A percentile compares a stretch with the other conserved stretches of the same genome.
These are phyloP conservation scores for Chelonia mydas DNA, from an alignment of 2,797 vertebrate genomes.

Conservation along the genomic window DNA sequence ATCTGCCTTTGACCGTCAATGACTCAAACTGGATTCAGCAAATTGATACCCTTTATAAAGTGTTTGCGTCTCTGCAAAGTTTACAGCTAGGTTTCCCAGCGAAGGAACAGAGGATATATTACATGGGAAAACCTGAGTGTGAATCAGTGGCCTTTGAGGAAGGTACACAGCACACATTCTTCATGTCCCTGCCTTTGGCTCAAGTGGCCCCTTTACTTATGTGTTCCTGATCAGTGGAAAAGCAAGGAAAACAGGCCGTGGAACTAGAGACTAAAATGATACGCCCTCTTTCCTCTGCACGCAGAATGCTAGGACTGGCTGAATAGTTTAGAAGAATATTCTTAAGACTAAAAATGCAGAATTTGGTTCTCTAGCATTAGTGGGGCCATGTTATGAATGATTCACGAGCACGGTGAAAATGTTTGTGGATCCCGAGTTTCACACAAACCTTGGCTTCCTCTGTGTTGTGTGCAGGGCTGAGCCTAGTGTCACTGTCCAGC, in stretches of 20 bases:
- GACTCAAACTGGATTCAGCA: background rate
- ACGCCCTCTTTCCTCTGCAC: background rate
- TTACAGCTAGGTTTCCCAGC: background rate
- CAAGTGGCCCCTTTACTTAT: accelerated
- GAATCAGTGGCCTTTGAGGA: background rate
- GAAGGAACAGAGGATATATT: background rate
- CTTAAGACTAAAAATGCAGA: too few species aligned
- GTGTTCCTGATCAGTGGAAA: background rate
- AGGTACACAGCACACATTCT: background rate
- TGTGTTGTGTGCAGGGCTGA: background rate
- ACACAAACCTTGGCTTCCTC: background rate
- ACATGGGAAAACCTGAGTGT: background rate
- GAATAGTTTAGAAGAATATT: background rate
- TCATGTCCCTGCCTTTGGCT: background rate
- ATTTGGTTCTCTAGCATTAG: background rate
- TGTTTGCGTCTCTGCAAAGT: background rate
- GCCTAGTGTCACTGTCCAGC: background rate
- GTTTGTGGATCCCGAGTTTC: background rate
- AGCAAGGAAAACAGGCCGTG: background rate
- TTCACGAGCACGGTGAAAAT: background rate
- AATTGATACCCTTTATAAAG: background rate
- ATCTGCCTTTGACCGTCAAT: background rate
- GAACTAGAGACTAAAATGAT: background rate
- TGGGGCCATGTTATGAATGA: accelerated
- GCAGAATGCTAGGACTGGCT: background rate